phyloP scores from a whole-genome alignment of 2,113 vertebrate species.

The Daphoenositta chrysoptera region DNA sequence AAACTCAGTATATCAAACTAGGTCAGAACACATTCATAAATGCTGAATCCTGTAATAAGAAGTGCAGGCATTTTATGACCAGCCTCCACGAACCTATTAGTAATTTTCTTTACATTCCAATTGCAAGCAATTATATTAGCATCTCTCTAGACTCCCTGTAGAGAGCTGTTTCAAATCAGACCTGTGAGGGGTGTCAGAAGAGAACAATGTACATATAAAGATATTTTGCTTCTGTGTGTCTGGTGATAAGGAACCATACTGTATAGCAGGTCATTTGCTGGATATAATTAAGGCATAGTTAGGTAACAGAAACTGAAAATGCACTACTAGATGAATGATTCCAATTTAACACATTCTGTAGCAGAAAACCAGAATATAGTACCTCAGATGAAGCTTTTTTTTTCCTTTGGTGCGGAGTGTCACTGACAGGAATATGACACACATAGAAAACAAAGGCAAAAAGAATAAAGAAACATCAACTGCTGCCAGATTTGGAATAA shows the following conservation, averaged over 20 bases:
- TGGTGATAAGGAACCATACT: constrained; percentile 18
- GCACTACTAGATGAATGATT: background rate
- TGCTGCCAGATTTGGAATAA: background rate
- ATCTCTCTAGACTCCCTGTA: background rate
- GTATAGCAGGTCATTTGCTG: background rate
- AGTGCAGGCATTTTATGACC: background rate
- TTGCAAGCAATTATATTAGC: background rate
- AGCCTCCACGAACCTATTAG: background rate
- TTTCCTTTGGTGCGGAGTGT: background rate
- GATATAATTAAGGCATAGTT: constrained; percentile 1
- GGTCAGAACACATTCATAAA: background rate
- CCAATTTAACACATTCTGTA: background rate
- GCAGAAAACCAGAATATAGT: background rate
- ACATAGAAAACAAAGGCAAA: background rate
- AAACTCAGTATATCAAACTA: background rate
- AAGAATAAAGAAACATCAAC: background rate
- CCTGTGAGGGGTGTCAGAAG: background rate
- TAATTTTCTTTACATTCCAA: constrained; percentile 1
- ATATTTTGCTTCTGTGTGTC: background rate
- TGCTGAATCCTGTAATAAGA: background rate
- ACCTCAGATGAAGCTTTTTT: background rate
- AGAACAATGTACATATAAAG: background rate
- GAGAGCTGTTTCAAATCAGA: background rate
- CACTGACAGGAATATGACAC: background rate
- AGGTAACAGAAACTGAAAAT: background rate